Percentiles rank a stretch among this genome's conserved stretches.
Evolutionary conservation across 2,888 invertebrate genomes (phyloP).

Genomic region (Conops quadrifasciatus): DNA sequence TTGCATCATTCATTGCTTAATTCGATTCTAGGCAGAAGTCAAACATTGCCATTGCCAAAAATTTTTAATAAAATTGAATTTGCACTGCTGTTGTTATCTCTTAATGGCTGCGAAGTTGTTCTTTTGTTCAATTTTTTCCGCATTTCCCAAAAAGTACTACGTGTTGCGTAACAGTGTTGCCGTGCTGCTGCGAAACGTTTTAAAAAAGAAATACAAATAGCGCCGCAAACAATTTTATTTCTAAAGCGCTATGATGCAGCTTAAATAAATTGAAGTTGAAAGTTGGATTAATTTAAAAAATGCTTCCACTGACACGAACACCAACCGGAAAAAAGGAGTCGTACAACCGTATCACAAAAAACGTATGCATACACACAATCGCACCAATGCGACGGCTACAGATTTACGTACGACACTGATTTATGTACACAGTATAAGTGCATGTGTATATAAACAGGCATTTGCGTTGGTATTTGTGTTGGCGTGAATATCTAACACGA

Average conservation of each 20-base stretch:
- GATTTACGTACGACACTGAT: no score
- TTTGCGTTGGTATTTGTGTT: no score
- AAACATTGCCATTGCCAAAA: conserved; percentile 1
- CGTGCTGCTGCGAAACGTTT: neutral
- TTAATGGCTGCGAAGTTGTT: neutral
- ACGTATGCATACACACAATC: no score
- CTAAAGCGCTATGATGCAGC: neutral
- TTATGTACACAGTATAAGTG: no score
- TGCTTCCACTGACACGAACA: conserved; percentile 8
- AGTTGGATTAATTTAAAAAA: conserved; percentile 18
- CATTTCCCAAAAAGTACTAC: no score
- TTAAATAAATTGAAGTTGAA: conserved; percentile 26
- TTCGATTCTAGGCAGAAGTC: neutral
- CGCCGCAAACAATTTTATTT: no score
- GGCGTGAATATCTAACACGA: no score
- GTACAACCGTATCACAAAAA: no score
- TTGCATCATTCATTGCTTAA: no score
- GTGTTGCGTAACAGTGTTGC: no score
- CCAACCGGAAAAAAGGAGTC: neutral
- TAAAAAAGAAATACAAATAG: conserved; percentile 5
- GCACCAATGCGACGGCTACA: neutral
- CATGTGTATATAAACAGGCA: no score
- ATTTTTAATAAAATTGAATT: conserved; percentile 10
- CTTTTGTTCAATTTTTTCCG: no score
- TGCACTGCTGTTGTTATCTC: neutral